Evolutionary conservation across 1,140 invertebrate species (phyloP).

Genomic region (Zaprionus inermis): DNA sequence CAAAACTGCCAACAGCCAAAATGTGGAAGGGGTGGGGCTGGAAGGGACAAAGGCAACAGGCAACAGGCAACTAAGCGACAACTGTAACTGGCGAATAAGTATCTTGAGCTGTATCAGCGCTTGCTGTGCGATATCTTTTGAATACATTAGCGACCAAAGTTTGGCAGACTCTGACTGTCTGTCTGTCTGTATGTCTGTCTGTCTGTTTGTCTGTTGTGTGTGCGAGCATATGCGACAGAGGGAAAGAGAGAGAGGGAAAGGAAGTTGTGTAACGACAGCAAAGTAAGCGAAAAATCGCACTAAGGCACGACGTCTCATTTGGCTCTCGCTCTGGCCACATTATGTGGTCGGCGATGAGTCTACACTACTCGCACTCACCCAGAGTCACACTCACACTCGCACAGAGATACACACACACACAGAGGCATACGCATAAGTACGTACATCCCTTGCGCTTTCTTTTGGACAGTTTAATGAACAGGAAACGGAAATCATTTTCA

Average conservation of each 20-base stretch:
- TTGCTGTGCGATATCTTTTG: constrained; percentile 66
- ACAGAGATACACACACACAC: background rate
- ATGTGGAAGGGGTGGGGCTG: background rate
- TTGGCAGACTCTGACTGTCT: background rate
- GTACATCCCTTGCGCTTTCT: constrained; percentile 52
- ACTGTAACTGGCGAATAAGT: constrained; percentile 55
- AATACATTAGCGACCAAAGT: constrained; percentile 64
- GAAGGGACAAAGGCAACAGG: constrained; percentile 19
- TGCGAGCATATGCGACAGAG: constrained; percentile 39
- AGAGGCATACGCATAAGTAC: background rate
- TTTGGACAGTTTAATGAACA: constrained; percentile 74
- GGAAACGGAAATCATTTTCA: constrained; percentile 75
- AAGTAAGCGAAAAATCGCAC: constrained; percentile 49
- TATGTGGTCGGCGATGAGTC: constrained; percentile 22
- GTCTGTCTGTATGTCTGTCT: background rate
- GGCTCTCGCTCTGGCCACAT: constrained; percentile 14
- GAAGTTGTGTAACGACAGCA: constrained; percentile 64
- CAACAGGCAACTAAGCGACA: constrained; percentile 57
- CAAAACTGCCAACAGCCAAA: constrained; percentile 22
- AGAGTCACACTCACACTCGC: background rate
- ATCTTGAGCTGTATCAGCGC: constrained; percentile 56
- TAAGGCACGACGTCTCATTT: constrained; percentile 24
- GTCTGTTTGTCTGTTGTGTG: constrained; percentile 1
- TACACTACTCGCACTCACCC: constrained; percentile 1
- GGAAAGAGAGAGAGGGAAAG: constrained; percentile 15